phyloP scores from a whole-genome alignment of 2,797 vertebrate species.

The Odontamblyopus lacepedii region DNA sequence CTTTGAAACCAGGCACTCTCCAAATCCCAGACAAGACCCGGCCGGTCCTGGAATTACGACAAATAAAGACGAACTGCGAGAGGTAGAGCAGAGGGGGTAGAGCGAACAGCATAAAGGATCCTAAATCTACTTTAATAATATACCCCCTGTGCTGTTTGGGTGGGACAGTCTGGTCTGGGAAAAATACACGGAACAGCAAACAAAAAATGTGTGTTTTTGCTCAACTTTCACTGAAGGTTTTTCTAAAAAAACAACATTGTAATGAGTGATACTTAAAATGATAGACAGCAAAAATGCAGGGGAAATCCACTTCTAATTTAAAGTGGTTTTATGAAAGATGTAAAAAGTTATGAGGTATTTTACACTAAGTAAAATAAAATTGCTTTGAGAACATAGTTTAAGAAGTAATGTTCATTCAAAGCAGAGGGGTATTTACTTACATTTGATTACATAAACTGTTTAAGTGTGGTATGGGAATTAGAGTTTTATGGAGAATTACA shows the following conservation, averaged over 20 bases:
- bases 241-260: constrained; percentile 11
- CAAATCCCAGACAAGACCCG: constrained; percentile 84
- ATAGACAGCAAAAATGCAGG: constrained; percentile 9
- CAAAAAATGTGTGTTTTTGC: constrained; percentile 31
- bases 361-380: constrained; percentile 19
- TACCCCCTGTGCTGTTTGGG: constrained; percentile 55
- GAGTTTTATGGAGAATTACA: not conserved
- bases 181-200: constrained; percentile 7
- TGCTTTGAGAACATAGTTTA: constrained; percentile 16
- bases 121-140: constrained; percentile 79
- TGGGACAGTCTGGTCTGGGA: constrained; percentile 33
- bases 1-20: constrained; percentile 84
- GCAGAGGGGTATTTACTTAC: not conserved
- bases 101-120: constrained; percentile 74
- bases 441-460: constrained; percentile 2
- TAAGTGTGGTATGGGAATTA: not conserved
- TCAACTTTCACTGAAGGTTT: constrained; percentile 30
- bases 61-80: constrained; percentile 76
- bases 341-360: constrained; percentile 32
- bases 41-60: constrained; percentile 83
- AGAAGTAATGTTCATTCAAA: not conserved
- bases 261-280: constrained; percentile 9
- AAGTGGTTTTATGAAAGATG: constrained; percentile 37
- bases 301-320: constrained; percentile 43
- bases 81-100: constrained; percentile 46